Conservation (phyloP, 2,113 vertebrate species). For the Seriola dumerili region DNA sequence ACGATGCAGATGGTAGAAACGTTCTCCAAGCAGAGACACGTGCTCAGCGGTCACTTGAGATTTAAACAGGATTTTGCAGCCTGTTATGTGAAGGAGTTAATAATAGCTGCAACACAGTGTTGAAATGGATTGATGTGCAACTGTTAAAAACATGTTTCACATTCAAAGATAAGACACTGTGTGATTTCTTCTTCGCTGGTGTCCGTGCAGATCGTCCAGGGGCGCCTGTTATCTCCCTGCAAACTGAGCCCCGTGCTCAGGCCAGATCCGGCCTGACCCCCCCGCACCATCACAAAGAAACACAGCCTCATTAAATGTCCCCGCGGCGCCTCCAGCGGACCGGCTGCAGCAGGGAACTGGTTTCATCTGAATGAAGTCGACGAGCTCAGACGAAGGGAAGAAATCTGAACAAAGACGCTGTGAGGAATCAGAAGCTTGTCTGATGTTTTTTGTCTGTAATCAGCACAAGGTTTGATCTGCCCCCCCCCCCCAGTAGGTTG, state of each 20-base stretch:
- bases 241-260: neutral
- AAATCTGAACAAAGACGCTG: constrained; percentile 28
- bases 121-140: too few species aligned
- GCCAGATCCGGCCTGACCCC: neutral
- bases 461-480: neutral
- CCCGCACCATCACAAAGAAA: constrained; percentile 28
- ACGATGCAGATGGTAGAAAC: constrained; percentile 26
- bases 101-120: neutral
- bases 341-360: neutral
- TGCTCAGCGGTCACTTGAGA: neutral
- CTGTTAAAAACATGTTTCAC: neutral
- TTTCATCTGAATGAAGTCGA: constrained; percentile 19
- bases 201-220: neutral
- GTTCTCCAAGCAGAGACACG: neutral
- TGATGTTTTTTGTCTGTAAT: constrained; percentile 34
- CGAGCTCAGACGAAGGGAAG: neutral
- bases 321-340: constrained; percentile 13
- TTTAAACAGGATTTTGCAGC: neutral
- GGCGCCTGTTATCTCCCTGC: constrained; percentile 23
- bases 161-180: neutral
- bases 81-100: neutral
- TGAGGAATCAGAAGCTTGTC: constrained; percentile 8
- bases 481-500: too few species aligned
- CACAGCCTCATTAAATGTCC: constrained; percentile 53
- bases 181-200: neutral